These are phyloP conservation scores for Perithous albicinctus DNA, from an alignment of 2,888 invertebrate species.

Conservation along the genomic window DNA sequence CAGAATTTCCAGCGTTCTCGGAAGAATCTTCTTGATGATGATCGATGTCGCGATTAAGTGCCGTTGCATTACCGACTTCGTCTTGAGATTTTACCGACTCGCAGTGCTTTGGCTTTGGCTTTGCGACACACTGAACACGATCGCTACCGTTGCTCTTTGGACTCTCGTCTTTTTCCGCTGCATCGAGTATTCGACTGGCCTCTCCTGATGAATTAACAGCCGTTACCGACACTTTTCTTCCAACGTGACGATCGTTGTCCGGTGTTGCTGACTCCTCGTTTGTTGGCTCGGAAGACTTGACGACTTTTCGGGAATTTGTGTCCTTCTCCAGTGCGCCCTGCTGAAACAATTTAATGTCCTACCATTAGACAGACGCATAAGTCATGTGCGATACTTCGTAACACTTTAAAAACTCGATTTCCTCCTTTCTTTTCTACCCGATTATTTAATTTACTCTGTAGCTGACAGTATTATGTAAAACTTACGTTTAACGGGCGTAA, in stretches of 20 bases:
- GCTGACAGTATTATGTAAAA: slow-evolving; percentile 20
- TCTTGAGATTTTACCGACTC: slow-evolving; percentile 70
- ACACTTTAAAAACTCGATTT: too few species aligned
- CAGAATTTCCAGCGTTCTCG: slow-evolving; percentile 9
- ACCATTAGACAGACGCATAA: not conserved
- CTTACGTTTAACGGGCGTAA: slow-evolving; percentile 78
- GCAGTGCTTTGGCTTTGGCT: slow-evolving; percentile 70
- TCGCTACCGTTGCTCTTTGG: slow-evolving; percentile 55
- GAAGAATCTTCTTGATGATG: slow-evolving; percentile 27
- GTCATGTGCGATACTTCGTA: too few species aligned
- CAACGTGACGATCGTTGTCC: slow-evolving; percentile 84
- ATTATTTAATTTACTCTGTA: not conserved
- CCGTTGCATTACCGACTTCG: slow-evolving; percentile 61
- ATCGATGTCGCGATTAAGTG: slow-evolving; percentile 27
- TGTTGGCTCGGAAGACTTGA: slow-evolving; percentile 64
- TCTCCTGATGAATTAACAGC: slow-evolving; percentile 65
- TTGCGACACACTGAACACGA: slow-evolving; percentile 28
- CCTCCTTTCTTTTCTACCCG: too few species aligned
- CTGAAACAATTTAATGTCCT: not conserved
- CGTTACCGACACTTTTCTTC: slow-evolving; percentile 51
- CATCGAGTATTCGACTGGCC: slow-evolving; percentile 72
- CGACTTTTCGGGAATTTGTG: slow-evolving; percentile 76
- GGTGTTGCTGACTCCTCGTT: slow-evolving; percentile 76
- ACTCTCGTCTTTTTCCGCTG: slow-evolving; percentile 84
- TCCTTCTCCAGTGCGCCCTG: slow-evolving; percentile 84